Evolutionary conservation across 2,888 invertebrate species (phyloP).

Genomic region (Antheraea yamamai): DNA sequence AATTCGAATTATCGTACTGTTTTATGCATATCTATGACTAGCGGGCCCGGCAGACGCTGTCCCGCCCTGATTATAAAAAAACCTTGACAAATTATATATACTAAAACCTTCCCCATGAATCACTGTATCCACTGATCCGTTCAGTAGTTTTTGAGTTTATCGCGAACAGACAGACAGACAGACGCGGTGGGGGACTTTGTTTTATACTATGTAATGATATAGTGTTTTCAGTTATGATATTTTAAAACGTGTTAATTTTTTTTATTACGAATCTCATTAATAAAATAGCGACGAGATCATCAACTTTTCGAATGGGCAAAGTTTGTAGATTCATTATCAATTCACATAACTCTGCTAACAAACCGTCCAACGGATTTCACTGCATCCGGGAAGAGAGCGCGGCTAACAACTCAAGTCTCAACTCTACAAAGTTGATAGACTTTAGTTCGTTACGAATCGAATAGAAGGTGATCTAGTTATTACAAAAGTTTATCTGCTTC

Average conservation of each 20-base stretch:
- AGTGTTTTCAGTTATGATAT: neutral
- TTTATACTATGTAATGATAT: too few relatives aligned
- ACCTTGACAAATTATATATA: too few relatives aligned
- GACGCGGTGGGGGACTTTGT: too few relatives aligned
- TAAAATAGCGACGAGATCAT: constrained; percentile 12
- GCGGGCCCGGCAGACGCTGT: too few relatives aligned
- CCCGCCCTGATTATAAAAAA: too few relatives aligned
- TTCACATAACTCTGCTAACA: constrained; percentile 60
- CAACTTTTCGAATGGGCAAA: constrained; percentile 43
- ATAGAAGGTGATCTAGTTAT: constrained; percentile 24
- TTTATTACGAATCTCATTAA: neutral
- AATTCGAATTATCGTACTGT: too few relatives aligned
- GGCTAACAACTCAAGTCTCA: constrained; percentile 66
- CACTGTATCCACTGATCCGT: too few relatives aligned
- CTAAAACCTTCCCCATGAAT: too few relatives aligned
- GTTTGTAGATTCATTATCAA: constrained; percentile 57
- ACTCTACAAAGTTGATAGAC: constrained; percentile 47
- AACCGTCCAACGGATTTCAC: constrained; percentile 40
- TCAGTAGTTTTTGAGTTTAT: too few relatives aligned
- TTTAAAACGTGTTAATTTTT: neutral
- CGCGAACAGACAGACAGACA: too few relatives aligned
- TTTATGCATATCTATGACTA: too few relatives aligned
- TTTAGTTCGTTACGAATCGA: constrained; percentile 31
- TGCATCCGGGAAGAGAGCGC: constrained; percentile 40
- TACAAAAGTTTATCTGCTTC: neutral